Conservation (phyloP, 2,888 invertebrate genomes). For the Mythimna pallens region DNA sequence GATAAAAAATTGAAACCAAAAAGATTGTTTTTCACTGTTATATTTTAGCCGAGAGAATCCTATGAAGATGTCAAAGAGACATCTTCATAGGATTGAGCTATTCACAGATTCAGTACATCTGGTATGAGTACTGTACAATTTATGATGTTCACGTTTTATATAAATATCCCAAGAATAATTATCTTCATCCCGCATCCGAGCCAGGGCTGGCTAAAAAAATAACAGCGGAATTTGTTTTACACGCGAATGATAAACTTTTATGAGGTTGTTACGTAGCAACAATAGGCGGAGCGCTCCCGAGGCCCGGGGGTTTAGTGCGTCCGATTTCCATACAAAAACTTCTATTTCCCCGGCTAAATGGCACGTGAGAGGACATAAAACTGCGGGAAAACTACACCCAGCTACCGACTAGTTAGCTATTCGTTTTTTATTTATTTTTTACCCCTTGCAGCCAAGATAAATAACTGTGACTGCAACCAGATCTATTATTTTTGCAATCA, state of each 20-base stretch:
- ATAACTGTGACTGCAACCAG: conserved; percentile 40
- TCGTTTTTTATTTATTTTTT: conserved; percentile 74
- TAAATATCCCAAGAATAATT: conserved; percentile 22
- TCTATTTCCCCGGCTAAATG: conserved; percentile 90
- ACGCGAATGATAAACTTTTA: conserved; percentile 88
- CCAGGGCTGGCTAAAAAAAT: conserved; percentile 65
- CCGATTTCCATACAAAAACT: conserved; percentile 90
- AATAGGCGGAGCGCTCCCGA: conserved; percentile 83
- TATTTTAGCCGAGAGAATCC: too few species aligned
- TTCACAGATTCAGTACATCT: background rate
- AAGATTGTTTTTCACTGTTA: too few species aligned
- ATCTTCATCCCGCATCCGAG: conserved; percentile 17
- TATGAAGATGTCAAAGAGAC: too few species aligned
- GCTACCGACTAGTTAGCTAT: conserved; percentile 72
- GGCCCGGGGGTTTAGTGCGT: conserved; percentile 85
- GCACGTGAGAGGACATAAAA: conserved; percentile 90
- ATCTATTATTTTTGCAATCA: conserved; percentile 27
- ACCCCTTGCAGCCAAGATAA: conserved; percentile 71
- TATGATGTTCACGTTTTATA: conserved; percentile 17
- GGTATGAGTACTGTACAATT: background rate
- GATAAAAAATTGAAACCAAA: background rate
- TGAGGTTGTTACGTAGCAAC: conserved; percentile 85
- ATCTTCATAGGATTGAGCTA: background rate
- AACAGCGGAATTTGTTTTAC: conserved; percentile 76
- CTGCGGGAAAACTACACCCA: conserved; percentile 85